Conservation (phyloP, 2,888 invertebrate genomes). For the Apamea sordens region DNA sequence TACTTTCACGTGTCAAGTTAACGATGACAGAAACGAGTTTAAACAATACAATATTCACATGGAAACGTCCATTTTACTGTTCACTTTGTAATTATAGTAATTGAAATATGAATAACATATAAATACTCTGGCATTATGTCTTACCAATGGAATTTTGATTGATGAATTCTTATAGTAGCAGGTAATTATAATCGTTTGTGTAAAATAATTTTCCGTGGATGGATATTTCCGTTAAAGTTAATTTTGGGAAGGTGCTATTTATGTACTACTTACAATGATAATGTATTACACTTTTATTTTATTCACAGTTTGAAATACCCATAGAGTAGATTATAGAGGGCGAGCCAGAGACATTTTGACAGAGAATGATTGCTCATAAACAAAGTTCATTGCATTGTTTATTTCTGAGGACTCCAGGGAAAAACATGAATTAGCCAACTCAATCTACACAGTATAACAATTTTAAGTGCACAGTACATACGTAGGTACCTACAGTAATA, state of each 20-base stretch:
- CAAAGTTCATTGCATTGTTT: conserved; percentile 30
- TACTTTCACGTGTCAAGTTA: conserved; percentile 47
- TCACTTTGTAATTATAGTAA: conserved; percentile 46
- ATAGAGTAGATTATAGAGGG: not conserved
- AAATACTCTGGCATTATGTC: conserved; percentile 40
- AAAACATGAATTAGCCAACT: conserved; percentile 32
- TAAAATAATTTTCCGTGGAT: not conserved
- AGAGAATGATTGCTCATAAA: conserved; percentile 38
- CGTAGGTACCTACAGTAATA: conserved; percentile 37
- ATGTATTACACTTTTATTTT: not conserved
- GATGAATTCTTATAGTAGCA: not conserved
- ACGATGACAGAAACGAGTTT: conserved; percentile 31
- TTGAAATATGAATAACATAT: conserved; percentile 54
- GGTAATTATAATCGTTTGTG: conserved; percentile 16
- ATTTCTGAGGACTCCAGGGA: conserved; percentile 22
- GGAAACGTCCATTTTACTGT: conserved; percentile 8
- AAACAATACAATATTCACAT: conserved; percentile 40
- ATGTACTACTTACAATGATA: not conserved
- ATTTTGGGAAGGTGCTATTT: too few species aligned
- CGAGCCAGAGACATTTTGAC: not conserved
- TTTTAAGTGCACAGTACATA: conserved; percentile 38
- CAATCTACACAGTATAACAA: conserved; percentile 28
- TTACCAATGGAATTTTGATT: conserved; percentile 40
- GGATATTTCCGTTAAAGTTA: not conserved
- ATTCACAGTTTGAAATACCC: not conserved